Evolutionary conservation across 2,888 invertebrate genomes (phyloP).

Genomic region (Nemotelus nigrinus): DNA sequence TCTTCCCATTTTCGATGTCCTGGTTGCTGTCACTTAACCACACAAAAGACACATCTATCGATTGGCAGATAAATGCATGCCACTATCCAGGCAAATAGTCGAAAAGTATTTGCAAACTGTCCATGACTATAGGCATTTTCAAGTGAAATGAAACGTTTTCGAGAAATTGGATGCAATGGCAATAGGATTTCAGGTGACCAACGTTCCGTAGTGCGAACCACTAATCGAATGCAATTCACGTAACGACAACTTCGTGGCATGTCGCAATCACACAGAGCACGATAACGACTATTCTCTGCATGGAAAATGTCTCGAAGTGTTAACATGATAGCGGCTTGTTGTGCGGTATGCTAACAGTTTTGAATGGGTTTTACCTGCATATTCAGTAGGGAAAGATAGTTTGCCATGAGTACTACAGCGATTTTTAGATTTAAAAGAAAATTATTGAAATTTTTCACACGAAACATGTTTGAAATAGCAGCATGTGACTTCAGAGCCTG

Average conservation of each 20-base stretch:
- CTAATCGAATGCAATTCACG: conserved; percentile 20
- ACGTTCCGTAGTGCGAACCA: not conserved
- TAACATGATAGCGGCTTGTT: not conserved
- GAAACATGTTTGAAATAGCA: no score
- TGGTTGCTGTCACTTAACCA: not conserved
- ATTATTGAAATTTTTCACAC: no score
- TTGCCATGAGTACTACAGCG: no score
- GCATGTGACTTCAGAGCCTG: no score
- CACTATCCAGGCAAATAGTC: not conserved
- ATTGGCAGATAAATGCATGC: conserved; percentile 6
- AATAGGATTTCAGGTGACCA: not conserved
- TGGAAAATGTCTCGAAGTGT: not conserved
- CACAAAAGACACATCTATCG: not conserved
- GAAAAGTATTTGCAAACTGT: no score
- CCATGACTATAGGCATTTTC: not conserved
- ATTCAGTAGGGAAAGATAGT: no score
- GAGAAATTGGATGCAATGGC: not conserved
- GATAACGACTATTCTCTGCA: not conserved
- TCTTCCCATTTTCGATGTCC: no score
- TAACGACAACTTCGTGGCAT: not conserved
- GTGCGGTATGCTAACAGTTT: no score
- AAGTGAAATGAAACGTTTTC: not conserved
- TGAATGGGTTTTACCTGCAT: no score
- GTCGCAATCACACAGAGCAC: conserved; percentile 10
- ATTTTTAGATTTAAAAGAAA: no score